Conservation (phyloP, 92 coral and sea anemone genomes). For the Palythoa grandis region DNA sequence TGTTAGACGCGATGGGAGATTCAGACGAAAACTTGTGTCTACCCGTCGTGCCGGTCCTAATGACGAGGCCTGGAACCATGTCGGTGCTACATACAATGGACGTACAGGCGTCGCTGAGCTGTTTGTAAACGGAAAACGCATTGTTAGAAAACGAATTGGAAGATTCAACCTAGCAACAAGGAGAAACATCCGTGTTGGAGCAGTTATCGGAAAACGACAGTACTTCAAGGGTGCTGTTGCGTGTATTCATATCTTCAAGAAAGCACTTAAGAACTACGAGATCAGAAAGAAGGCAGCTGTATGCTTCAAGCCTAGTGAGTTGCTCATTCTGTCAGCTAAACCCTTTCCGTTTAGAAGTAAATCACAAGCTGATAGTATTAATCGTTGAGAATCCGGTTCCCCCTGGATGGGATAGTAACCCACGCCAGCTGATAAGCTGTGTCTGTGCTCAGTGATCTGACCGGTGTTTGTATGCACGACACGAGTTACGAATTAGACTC, state of each 20-base stretch:
- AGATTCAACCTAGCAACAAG: conserved; percentile 26
- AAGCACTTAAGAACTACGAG: background rate
- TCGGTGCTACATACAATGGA: conserved; percentile 74
- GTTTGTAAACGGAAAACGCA: conserved; percentile 22
- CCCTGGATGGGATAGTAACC: no score
- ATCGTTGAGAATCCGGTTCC: no score
- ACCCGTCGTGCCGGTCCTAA: conserved; percentile 60
- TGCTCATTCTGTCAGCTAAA: no score
- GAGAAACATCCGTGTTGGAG: conserved; percentile 36
- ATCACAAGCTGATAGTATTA: no score
- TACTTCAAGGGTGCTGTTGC: conserved; percentile 35
- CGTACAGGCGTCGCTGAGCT: conserved; percentile 54
- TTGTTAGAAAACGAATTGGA: conserved; percentile 22
- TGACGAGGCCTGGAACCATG: conserved; percentile 83
- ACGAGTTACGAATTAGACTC: no score
- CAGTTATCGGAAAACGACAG: conserved; percentile 16
- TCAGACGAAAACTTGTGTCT: conserved; percentile 34
- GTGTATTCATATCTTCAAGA: conserved; percentile 31
- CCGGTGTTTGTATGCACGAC: no score
- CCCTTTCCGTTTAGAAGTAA: no score
- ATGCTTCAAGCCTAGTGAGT: conserved; percentile 44
- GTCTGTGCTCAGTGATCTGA: no score
- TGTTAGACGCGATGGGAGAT: conserved; percentile 31
- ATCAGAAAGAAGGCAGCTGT: conserved; percentile 27
- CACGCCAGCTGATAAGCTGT: no score